Evolutionary conservation across 2,888 invertebrate genomes (phyloP).

Genomic region (Eupithecia tripunctaria): DNA sequence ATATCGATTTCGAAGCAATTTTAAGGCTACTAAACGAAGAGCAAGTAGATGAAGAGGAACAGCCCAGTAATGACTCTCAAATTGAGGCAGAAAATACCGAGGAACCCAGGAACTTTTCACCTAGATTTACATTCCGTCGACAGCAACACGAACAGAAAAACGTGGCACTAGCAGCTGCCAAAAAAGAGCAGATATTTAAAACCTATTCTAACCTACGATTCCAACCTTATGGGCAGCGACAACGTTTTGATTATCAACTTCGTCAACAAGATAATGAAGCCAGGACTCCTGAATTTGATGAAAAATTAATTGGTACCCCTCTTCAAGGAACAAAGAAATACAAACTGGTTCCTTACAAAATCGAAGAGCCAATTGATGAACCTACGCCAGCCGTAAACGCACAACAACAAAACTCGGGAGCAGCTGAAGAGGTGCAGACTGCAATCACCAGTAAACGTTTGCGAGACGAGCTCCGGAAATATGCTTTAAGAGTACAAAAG

Average conservation of each 20-base stretch:
- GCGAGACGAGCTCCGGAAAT: slow-evolving; percentile 50
- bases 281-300: slow-evolving; percentile 21
- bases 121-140: slow-evolving; percentile 35
- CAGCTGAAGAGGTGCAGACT: slow-evolving; percentile 38
- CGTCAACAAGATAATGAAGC: slow-evolving; percentile 34
- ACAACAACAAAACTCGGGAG: slow-evolving; percentile 27
- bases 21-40: slow-evolving; percentile 43
- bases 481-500: slow-evolving; percentile 60
- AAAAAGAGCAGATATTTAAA: slow-evolving; percentile 41
- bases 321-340: slow-evolving; percentile 28
- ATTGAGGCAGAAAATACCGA: slow-evolving; percentile 40
- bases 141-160: slow-evolving; percentile 36
- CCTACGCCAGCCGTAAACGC: slow-evolving; percentile 32
- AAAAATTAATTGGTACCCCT: slow-evolving; percentile 16
- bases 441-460: slow-evolving; percentile 45
- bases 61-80: slow-evolving; percentile 34
- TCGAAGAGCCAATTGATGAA: slow-evolving; percentile 30
- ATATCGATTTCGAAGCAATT: slow-evolving; percentile 41
- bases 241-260: slow-evolving; percentile 39
- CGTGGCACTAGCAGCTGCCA: slow-evolving; percentile 44
- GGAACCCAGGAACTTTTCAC: slow-evolving; percentile 40
- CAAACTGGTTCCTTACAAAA: slow-evolving; percentile 40
- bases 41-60: slow-evolving; percentile 33
- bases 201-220: slow-evolving; percentile 44
- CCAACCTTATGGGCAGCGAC: slow-evolving; percentile 44